Conservation (phyloP, 1,140 invertebrate species). For the Drosophila nebulosa region DNA sequence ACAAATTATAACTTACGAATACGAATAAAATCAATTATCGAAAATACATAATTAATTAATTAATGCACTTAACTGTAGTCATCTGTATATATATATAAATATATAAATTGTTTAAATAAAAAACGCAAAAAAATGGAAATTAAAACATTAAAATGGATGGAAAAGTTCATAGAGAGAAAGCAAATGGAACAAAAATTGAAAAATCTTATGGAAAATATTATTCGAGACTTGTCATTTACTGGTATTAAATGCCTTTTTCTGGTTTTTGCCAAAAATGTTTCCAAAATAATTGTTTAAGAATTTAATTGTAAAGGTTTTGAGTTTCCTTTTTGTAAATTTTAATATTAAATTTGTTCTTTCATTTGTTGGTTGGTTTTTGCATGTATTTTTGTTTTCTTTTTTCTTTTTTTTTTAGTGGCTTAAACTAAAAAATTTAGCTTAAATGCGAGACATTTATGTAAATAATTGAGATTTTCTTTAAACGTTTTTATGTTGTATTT, state of each 20-base stretch:
- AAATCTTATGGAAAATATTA: conserved; percentile 47
- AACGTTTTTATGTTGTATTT: conserved; percentile 26
- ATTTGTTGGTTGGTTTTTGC: conserved; percentile 18
- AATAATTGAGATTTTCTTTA: conserved; percentile 70
- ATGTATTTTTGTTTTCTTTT: conserved; percentile 44
- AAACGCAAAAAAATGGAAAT: not conserved
- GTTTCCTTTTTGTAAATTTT: conserved; percentile 17
- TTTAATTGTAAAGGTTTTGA: conserved; percentile 43
- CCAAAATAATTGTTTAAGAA: conserved; percentile 46
- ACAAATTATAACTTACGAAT: conserved; percentile 73
- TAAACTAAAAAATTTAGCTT: conserved; percentile 65
- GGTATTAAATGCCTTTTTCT: conserved; percentile 63
- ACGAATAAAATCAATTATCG: conserved; percentile 62
- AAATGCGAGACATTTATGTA: conserved; percentile 78
- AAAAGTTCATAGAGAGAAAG: conserved; percentile 37
- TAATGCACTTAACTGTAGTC: conserved; percentile 55
- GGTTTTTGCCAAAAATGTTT: conserved; percentile 43
- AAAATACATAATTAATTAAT: conserved; percentile 63
- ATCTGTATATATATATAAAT: not conserved
- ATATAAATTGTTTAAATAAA: conserved; percentile 10
- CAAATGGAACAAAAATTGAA: conserved; percentile 24
- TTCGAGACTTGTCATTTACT: conserved; percentile 21
- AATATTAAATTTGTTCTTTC: conserved; percentile 12
- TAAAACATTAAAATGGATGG: conserved; percentile 45
- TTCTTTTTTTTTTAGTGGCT: conserved; percentile 55